These are phyloP conservation scores for Mus minutoides DNA, from an alignment of 2,797 vertebrate species.

Conservation along the genomic window DNA sequence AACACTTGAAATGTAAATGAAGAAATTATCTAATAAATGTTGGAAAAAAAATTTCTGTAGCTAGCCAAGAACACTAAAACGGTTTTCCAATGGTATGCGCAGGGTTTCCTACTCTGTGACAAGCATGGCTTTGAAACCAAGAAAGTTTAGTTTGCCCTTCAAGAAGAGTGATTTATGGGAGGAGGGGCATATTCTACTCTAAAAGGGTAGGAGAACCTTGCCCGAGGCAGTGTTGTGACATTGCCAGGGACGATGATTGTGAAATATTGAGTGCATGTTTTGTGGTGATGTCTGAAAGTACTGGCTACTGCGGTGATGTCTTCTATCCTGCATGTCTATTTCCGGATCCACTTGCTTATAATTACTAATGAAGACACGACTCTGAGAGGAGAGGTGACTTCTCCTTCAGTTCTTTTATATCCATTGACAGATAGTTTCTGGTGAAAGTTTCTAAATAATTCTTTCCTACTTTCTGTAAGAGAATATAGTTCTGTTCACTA, in stretches of 20 bases:
- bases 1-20: no score
- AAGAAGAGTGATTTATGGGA: constrained; percentile 76
- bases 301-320: constrained; percentile 35
- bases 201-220: constrained; percentile 63
- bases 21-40: no score
- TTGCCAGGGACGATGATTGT: constrained; percentile 28
- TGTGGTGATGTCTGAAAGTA: constrained; percentile 54
- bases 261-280: constrained; percentile 71
- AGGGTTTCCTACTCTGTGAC: constrained; percentile 25
- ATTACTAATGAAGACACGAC: constrained; percentile 47
- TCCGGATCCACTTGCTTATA: constrained; percentile 55
- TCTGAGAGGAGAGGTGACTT: not conserved
- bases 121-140: constrained; percentile 68
- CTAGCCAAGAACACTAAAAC: not conserved
- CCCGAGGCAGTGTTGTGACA: constrained; percentile 65
- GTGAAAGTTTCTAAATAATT: constrained; percentile 47
- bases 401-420: constrained; percentile 42
- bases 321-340: constrained; percentile 51
- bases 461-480: constrained; percentile 10
- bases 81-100: constrained; percentile 17
- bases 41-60: not conserved
- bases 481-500: constrained; percentile 30
- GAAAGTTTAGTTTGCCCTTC: constrained; percentile 72
- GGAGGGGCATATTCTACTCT: constrained; percentile 60
- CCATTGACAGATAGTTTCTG: constrained; percentile 20